These are phyloP conservation scores for Philereme vetulata DNA, from an alignment of 2,888 invertebrate species.

Conservation along the genomic window DNA sequence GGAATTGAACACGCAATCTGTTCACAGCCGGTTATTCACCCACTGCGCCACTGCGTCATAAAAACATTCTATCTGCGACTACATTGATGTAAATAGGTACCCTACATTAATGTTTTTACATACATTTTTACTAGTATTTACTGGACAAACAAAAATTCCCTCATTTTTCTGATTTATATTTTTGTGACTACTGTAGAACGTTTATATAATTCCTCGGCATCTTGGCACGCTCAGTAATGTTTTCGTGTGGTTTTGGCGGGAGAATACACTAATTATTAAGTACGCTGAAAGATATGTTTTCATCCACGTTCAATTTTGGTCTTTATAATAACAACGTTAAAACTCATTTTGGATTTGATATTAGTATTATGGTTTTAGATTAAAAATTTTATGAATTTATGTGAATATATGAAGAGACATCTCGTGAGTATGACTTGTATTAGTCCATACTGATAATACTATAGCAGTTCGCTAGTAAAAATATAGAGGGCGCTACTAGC, in stretches of 20 bases:
- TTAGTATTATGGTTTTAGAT: too few relatives aligned
- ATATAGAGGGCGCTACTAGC: conserved; percentile 16
- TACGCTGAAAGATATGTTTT: conserved; percentile 26
- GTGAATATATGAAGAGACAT: conserved; percentile 12
- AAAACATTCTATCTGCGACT: too few relatives aligned
- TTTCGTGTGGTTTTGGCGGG: conserved; percentile 66
- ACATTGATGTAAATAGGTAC: too few relatives aligned
- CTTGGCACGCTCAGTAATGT: conserved; percentile 64
- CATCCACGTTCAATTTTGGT: conserved; percentile 21
- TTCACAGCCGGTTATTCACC: too few relatives aligned
- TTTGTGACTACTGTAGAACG: conserved; percentile 54
- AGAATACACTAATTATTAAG: conserved; percentile 62
- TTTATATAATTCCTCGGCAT: conserved; percentile 48
- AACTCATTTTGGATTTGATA: conserved; percentile 4
- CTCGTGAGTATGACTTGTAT: conserved; percentile 10
- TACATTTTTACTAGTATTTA: background rate
- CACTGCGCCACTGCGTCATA: too few relatives aligned
- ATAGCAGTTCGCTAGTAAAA: background rate
- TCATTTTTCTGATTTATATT: too few relatives aligned
- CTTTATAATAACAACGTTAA: conserved; percentile 11
- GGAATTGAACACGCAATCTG: too few relatives aligned
- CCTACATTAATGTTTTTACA: too few relatives aligned
- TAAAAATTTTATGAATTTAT: background rate
- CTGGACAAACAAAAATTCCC: too few relatives aligned
- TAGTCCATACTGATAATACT: background rate